Conservation (phyloP, 2,113 vertebrate species). For the Parotia lawesii region DNA sequence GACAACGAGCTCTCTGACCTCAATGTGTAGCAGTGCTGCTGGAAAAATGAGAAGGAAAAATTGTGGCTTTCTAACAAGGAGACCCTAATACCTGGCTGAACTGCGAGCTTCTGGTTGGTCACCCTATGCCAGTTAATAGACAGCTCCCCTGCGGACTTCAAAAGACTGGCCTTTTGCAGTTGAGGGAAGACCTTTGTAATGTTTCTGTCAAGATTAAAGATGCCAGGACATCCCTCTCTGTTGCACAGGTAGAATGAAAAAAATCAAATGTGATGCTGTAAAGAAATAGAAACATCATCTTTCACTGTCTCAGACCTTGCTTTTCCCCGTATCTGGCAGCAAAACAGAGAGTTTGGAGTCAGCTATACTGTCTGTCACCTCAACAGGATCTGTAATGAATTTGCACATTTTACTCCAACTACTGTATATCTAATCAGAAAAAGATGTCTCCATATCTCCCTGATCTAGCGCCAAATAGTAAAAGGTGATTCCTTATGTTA, state of each 20-base stretch:
- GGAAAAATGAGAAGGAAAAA: not conserved
- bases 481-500: slow-evolving; percentile 90
- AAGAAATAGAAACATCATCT: slow-evolving; percentile 43
- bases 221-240: slow-evolving; percentile 8
- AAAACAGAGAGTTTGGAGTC: slow-evolving; percentile 43
- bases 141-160: slow-evolving; percentile 49
- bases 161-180: slow-evolving; percentile 37
- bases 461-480: slow-evolving; percentile 79
- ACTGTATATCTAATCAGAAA: slow-evolving; percentile 98
- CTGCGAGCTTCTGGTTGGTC: slow-evolving; percentile 3
- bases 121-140: not conserved
- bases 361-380: slow-evolving; percentile 68
- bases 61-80: not conserved
- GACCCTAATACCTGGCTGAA: slow-evolving; percentile 10
- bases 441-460: slow-evolving; percentile 87
- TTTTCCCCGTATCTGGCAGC: slow-evolving; percentile 44
- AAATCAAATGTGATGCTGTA: slow-evolving; percentile 18
- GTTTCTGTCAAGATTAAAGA: slow-evolving; percentile 9
- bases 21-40: not conserved
- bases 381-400: slow-evolving; percentile 85
- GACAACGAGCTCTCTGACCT: not conserved
- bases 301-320: not conserved
- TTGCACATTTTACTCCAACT: slow-evolving; percentile 85
- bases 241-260: slow-evolving; percentile 36
- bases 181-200: slow-evolving; percentile 33